Percentiles rank a stretch among this genome's conserved stretches.
Evolutionary conservation across 1,140 invertebrate genomes (phyloP).

Genomic region (Magallana angulata): DNA sequence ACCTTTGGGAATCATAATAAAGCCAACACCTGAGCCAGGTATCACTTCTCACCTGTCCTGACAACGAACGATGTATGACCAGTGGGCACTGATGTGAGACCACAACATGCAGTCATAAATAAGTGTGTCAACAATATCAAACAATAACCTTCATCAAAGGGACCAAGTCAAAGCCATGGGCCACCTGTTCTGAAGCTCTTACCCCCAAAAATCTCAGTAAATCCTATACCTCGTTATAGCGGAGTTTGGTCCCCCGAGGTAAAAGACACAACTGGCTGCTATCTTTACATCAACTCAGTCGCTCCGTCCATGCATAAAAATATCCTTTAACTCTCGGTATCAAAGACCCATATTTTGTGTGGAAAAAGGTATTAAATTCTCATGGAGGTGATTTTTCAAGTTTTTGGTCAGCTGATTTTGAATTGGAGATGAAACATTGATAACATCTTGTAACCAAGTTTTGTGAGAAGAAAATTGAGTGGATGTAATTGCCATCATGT

Average conservation of each 20-base stretch:
- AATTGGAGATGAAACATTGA: constrained; percentile 30
- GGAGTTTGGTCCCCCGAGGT: too few species aligned
- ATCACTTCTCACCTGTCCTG: constrained; percentile 12
- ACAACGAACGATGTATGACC: background rate
- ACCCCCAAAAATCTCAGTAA: too few species aligned
- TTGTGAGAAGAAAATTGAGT: background rate
- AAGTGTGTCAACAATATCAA: too few species aligned
- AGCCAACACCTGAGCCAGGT: background rate
- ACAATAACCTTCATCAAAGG: too few species aligned
- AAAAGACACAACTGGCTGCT: too few species aligned
- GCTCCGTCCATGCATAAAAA: too few species aligned
- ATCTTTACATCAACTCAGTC: too few species aligned
- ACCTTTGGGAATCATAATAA: background rate
- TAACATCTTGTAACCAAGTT: background rate
- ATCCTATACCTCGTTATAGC: too few species aligned
- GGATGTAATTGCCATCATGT: background rate
- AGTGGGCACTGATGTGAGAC: background rate
- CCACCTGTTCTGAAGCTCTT: too few species aligned
- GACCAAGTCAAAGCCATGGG: too few species aligned
- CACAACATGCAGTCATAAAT: too few species aligned
- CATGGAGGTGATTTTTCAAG: constrained; percentile 14
- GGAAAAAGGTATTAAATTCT: constrained; percentile 14
- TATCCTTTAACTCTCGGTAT: too few species aligned
- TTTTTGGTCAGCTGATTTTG: constrained; percentile 29
- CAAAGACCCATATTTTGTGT: constrained; percentile 5